Evolutionary conservation across 2,888 invertebrate genomes (phyloP).

Genomic region (Tachina lurida): DNA sequence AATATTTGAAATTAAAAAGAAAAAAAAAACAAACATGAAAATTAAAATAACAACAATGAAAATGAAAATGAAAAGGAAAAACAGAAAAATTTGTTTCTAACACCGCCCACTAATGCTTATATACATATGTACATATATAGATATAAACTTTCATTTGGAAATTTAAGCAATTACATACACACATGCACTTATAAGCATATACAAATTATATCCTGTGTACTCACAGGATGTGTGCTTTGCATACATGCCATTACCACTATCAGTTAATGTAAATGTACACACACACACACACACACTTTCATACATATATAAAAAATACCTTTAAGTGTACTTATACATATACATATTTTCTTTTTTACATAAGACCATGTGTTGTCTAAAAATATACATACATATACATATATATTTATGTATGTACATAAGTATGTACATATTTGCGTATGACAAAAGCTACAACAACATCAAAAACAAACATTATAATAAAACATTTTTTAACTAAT

Average conservation of each 20-base stretch:
- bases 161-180: constrained; percentile 53
- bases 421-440: constrained; percentile 53
- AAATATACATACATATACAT: constrained; percentile 9
- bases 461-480: constrained; percentile 44
- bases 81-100: constrained; percentile 78
- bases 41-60: constrained; percentile 75
- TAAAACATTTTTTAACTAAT: constrained; percentile 81
- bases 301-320: constrained; percentile 6
- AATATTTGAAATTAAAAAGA: constrained; percentile 57
- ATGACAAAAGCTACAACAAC: constrained; percentile 62
- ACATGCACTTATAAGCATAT: constrained; percentile 43
- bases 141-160: constrained; percentile 59
- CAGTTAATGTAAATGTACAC: constrained; percentile 43
- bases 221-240: constrained; percentile 24
- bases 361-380: constrained; percentile 15
- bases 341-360: not conserved
- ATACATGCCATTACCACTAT: constrained; percentile 36
- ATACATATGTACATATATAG: not conserved
- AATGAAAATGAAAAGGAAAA: constrained; percentile 26
- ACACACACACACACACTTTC: not conserved
- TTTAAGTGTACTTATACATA: constrained; percentile 29
- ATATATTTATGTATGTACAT: not conserved
- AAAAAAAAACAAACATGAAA: constrained; percentile 69
- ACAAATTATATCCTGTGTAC: constrained; percentile 44
- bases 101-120: constrained; percentile 82